These are phyloP conservation scores for Drosophila recens DNA, from an alignment of 2,888 invertebrate species.

Conservation along the genomic window DNA sequence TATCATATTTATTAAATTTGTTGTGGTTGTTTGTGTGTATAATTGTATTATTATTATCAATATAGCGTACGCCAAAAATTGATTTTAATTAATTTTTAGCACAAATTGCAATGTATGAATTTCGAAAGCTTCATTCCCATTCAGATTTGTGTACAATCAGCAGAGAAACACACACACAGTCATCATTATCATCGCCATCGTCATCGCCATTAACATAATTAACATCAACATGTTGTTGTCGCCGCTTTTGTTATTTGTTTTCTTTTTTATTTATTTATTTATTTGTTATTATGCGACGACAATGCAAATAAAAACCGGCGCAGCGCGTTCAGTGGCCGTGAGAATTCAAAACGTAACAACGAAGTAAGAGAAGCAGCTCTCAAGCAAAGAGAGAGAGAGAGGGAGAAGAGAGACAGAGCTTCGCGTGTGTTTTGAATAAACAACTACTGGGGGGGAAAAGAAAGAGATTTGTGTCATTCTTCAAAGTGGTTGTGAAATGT, in stretches of 20 bases:
- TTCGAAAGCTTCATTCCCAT: conserved; percentile 43
- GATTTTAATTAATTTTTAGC: conserved; percentile 36
- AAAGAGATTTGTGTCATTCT: conserved; percentile 87
- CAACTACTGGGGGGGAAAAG: conserved; percentile 20
- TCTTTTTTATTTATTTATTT: conserved; percentile 35
- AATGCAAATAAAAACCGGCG: conserved; percentile 31
- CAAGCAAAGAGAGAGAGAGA: conserved; percentile 29
- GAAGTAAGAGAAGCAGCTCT: conserved; percentile 14
- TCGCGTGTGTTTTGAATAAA: conserved; percentile 33
- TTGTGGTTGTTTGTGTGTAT: conserved; percentile 10
- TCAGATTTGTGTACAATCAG: conserved; percentile 50
- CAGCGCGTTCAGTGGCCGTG: conserved; percentile 48
- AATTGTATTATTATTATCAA: conserved; percentile 37
- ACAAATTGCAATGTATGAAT: conserved; percentile 23
- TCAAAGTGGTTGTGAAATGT: conserved; percentile 97
- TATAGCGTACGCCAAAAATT: conserved; percentile 36
- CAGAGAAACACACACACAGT: conserved; percentile 2
- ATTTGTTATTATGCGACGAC: conserved; percentile 41
- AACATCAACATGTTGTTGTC: conserved; percentile 43
- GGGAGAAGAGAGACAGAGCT: conserved; percentile 30
- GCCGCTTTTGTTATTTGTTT: conserved; percentile 35
- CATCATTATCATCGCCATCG: conserved; percentile 25
- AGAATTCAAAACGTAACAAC: conserved; percentile 37
- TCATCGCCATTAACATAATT: conserved; percentile 42
- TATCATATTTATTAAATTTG: conserved; percentile 35